A percentile compares a stretch with the other conserved stretches of the same genome.
Evolutionary conservation across 2,797 vertebrate genomes (phyloP).

Genomic region (Synanceia verrucosa): DNA sequence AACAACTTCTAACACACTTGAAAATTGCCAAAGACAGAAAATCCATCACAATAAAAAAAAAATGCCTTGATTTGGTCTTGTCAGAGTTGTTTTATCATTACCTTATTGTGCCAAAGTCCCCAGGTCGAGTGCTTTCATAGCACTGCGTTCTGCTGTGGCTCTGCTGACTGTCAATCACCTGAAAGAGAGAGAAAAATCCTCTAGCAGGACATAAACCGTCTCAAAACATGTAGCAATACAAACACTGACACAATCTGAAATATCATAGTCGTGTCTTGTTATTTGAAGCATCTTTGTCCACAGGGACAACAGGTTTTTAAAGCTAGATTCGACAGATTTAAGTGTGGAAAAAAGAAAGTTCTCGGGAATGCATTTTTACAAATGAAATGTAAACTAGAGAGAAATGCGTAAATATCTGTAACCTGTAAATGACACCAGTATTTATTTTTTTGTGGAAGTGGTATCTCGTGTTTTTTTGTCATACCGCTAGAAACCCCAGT

Average conservation of each 20-base stretch:
- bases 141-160: slow-evolving; percentile 45
- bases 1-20: slow-evolving; percentile 28
- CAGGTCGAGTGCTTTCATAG: slow-evolving; percentile 68
- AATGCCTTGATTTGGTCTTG: slow-evolving; percentile 57
- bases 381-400: neutral
- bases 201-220: slow-evolving; percentile 54
- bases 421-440: neutral
- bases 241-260: slow-evolving; percentile 34
- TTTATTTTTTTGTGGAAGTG: neutral
- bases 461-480: neutral
- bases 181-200: slow-evolving; percentile 52
- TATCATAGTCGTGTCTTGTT: slow-evolving; percentile 27
- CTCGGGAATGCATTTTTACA: neutral
- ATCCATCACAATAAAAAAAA: slow-evolving; percentile 57
- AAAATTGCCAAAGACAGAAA: slow-evolving; percentile 63
- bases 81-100: slow-evolving; percentile 64
- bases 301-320: neutral
- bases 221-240: slow-evolving; percentile 50
- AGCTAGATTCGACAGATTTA: slow-evolving; percentile 13
- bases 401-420: neutral
- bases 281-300: slow-evolving; percentile 28
- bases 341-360: neutral
- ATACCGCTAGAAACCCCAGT: neutral
- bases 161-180: slow-evolving; percentile 64
- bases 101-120: slow-evolving; percentile 66